Evolutionary conservation across 1,140 invertebrate species (phyloP).

Genomic region (Panonychus citri): DNA sequence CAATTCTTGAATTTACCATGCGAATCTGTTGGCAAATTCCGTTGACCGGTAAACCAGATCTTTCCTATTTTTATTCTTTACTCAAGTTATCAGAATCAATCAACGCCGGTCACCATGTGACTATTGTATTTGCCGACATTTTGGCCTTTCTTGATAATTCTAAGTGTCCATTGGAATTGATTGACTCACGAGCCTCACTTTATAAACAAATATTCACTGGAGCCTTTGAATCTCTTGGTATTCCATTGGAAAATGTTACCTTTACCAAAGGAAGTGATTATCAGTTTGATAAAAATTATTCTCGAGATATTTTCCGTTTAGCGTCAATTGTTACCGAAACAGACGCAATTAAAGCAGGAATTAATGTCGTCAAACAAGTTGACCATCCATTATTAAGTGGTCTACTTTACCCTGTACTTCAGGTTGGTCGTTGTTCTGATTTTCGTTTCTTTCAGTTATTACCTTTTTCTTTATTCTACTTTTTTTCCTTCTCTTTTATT

Average conservation of each 20-base stretch:
- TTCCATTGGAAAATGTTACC: slow-evolving; percentile 79
- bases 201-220: slow-evolving; percentile 87
- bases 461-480: no score
- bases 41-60: slow-evolving; percentile 90
- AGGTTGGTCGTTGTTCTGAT: slow-evolving; percentile 34
- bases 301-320: slow-evolving; percentile 82
- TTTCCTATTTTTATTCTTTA: slow-evolving; percentile 98
- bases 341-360: slow-evolving; percentile 95
- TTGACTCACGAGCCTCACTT: slow-evolving; percentile 63
- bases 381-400: slow-evolving; percentile 83
- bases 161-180: slow-evolving; percentile 92
- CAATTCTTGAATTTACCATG: no score
- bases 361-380: slow-evolving; percentile 97
- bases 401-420: slow-evolving; percentile 64
- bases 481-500: neutral
- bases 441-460: no score
- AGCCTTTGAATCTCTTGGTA: slow-evolving; percentile 73
- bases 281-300: slow-evolving; percentile 81
- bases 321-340: slow-evolving; percentile 82
- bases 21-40: slow-evolving; percentile 98
- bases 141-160: slow-evolving; percentile 98
- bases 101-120: slow-evolving; percentile 78
- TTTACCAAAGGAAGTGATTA: slow-evolving; percentile 90
- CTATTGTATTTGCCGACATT: slow-evolving; percentile 87
- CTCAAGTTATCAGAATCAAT: slow-evolving; percentile 94